Evolutionary conservation across 2,888 invertebrate genomes (phyloP).

Genomic region (Philereme vetulata): DNA sequence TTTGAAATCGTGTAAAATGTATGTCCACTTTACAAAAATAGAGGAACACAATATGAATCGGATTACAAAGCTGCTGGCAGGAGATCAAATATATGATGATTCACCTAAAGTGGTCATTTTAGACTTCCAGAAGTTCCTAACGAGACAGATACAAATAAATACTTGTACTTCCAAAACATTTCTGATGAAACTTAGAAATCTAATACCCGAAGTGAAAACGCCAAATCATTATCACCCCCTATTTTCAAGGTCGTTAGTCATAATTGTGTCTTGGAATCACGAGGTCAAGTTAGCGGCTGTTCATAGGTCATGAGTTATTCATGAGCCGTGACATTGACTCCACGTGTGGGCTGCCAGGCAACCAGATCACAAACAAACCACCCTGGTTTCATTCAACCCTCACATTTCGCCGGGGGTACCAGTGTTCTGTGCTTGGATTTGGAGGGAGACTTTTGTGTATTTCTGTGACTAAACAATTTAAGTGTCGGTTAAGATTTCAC

Average conservation of each 20-base stretch:
- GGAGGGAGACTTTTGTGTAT: conserved; percentile 35
- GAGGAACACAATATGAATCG: too few species aligned
- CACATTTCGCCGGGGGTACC: background rate
- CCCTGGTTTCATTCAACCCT: conserved; percentile 58
- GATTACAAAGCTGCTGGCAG: too few species aligned
- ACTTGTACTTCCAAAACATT: too few species aligned
- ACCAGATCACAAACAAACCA: conserved; percentile 61
- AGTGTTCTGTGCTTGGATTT: conserved; percentile 3
- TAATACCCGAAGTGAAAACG: too few species aligned
- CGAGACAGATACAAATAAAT: too few species aligned
- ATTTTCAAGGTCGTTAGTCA: conserved; percentile 18
- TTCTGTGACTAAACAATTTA: background rate
- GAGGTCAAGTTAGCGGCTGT: conserved; percentile 63
- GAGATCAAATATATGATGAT: too few species aligned
- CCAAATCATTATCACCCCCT: background rate
- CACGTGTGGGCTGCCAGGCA: conserved; percentile 69
- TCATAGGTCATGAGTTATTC: conserved; percentile 61
- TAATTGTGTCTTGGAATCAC: conserved; percentile 30
- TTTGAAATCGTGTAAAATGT: too few species aligned
- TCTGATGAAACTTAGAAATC: too few species aligned
- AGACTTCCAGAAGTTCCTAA: too few species aligned
- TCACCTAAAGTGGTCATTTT: too few species aligned
- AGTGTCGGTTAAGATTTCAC: too few species aligned
- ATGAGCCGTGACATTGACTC: conserved; percentile 68
- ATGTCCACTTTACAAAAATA: too few species aligned